phyloP scores from a whole-genome alignment of 2,888 invertebrate genomes.

The Prosapia bicincta region DNA sequence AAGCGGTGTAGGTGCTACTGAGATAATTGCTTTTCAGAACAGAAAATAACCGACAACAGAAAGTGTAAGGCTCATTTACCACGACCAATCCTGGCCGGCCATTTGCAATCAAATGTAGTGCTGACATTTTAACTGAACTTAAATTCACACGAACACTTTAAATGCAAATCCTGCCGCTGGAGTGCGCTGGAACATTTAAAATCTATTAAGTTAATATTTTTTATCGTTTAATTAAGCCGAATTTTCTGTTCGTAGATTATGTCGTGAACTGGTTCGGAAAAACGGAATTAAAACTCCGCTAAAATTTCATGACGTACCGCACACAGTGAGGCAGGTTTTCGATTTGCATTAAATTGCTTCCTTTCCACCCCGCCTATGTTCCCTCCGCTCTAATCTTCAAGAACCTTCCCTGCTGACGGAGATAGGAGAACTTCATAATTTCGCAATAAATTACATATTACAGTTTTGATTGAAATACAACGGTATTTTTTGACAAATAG shows the following conservation, averaged over 20 bases:
- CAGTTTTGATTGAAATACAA: not conserved
- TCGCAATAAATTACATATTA: not conserved
- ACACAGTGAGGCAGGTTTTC: not conserved
- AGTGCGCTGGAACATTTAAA: not conserved
- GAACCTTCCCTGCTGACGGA: not conserved
- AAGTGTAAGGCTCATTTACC: not conserved
- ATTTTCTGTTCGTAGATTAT: not conserved
- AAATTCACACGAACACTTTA: not conserved
- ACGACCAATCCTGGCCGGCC: not conserved
- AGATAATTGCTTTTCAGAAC: not conserved
- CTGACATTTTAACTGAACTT: not conserved
- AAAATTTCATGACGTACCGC: not conserved
- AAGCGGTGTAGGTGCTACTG: not conserved
- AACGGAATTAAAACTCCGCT: not conserved
- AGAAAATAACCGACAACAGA: not conserved
- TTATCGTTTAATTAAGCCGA: not conserved
- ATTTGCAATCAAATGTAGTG: not conserved
- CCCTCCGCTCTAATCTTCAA: not conserved
- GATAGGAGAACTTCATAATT: not conserved
- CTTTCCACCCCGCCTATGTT: not conserved
- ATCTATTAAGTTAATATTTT: slow-evolving; percentile 2
- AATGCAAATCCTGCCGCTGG: not conserved
- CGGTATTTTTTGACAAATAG: not conserved
- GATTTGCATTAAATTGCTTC: not conserved
- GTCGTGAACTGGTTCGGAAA: not conserved